These are phyloP conservation scores for Crossocerus cetratus DNA, from an alignment of 2,888 invertebrate genomes.

Conservation along the genomic window DNA sequence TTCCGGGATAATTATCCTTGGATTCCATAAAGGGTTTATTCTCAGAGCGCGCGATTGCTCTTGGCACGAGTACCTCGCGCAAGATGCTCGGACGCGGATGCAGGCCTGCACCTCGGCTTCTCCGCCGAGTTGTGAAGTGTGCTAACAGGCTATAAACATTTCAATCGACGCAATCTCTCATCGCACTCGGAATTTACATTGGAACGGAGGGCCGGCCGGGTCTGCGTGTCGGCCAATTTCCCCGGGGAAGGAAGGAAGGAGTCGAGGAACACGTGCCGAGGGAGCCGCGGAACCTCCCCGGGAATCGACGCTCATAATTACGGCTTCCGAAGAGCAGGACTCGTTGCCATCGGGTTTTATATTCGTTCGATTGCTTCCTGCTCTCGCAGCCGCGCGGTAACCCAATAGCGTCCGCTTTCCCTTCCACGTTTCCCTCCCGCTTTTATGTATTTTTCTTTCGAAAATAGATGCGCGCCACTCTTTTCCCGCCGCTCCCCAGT, in stretches of 20 bases:
- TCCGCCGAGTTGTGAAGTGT: not conserved
- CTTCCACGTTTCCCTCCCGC: not conserved
- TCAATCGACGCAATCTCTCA: not conserved
- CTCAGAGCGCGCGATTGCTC: too few relatives aligned
- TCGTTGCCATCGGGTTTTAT: too few relatives aligned
- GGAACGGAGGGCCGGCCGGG: not conserved
- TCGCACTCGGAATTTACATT: not conserved
- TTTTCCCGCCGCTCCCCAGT: not conserved
- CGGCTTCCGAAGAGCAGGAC: too few relatives aligned
- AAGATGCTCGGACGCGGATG: too few relatives aligned
- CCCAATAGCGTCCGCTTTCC: not conserved
- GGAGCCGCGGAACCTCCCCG: not conserved
- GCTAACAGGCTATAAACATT: not conserved
- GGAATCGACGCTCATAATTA: too few relatives aligned
- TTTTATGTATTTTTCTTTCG: constrained; percentile 3
- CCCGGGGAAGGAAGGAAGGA: not conserved
- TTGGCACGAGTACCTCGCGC: too few relatives aligned
- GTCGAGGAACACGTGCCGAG: not conserved
- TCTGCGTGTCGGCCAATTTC: not conserved
- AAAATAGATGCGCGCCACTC: not conserved
- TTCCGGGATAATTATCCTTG: too few relatives aligned
- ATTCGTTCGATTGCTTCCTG: too few relatives aligned
- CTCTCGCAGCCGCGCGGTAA: not conserved
- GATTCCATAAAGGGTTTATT: too few relatives aligned
- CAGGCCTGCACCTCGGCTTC: not conserved